Evolutionary conservation across 2,888 invertebrate genomes (phyloP), one percentile per base, ranked within the genome.

Genomic region (Synergus laeviventris): DNA sequence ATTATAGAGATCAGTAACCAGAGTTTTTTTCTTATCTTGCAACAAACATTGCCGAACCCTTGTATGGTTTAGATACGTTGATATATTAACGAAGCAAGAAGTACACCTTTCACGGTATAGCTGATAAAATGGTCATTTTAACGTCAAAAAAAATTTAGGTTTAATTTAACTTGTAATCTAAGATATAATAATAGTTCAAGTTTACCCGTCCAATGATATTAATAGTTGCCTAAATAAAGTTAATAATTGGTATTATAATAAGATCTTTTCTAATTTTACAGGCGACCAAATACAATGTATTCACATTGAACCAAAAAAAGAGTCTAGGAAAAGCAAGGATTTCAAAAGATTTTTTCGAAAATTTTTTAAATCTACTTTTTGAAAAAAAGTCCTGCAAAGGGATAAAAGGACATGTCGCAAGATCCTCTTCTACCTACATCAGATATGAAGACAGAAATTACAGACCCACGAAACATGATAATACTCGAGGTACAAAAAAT

Each of bases 51-150:
- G 86, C 85, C 89, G 85, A 87, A 86, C 88, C 89, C 84, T 86
- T 89, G 88, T 89, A 85, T 87, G 83, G 79, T 79, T 87, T 86
- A 88, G 87, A 88, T 88, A 87, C 75, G 83, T 74, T 75, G 45
- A 70, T 78, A 70, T 78, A 76, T 82, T 24, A 59, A 24, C 21
- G 24, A 59, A 24, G 21, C 24, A 59, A 24, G 24, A 21, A 59
- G 5, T 59, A 24, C 59, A 59, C 59, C 59, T 81, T 81, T 76
- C 78, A 62, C 76, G 76, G 54, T 9, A 54, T 54, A 18, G 54
- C 54, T 54, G 18, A 54, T 54, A 18, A 54, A 54, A 54, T 54
- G 54, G 11, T 18, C 18, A 54, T 18, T 54, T 18, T 54, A 18
- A 9, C n/a, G 54, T 2, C 8, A 18, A 54, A 18, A 45, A 49